A percentile compares a stretch with the other conserved stretches of the same genome.
Conservation (phyloP, 2,888 invertebrate species). For the Stenurella melanura region DNA sequence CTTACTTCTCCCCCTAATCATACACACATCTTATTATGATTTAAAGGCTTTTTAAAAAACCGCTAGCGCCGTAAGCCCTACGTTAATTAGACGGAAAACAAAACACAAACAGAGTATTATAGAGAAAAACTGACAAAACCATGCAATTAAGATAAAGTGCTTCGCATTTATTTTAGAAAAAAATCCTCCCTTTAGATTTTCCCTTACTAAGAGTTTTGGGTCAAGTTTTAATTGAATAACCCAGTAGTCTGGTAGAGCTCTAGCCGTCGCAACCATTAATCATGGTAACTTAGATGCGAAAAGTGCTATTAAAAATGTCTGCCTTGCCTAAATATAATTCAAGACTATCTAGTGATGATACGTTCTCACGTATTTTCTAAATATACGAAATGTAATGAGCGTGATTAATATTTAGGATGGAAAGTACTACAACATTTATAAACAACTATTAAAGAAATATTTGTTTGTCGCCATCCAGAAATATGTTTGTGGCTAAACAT, state of each 20-base stretch:
- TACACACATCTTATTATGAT: constrained; percentile 28
- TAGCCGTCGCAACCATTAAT: constrained; percentile 28
- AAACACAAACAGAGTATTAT: constrained; percentile 41
- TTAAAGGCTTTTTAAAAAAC: constrained; percentile 12
- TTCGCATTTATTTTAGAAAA: constrained; percentile 53
- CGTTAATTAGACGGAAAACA: constrained; percentile 43
- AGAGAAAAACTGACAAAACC: constrained; percentile 57
- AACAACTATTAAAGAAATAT: no score
- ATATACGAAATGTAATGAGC: background rate
- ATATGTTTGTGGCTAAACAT: no score
- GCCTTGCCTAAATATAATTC: constrained; percentile 22
- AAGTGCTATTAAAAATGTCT: constrained; percentile 41
- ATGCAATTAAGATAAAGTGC: constrained; percentile 59
- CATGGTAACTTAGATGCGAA: constrained; percentile 26
- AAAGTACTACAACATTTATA: background rate
- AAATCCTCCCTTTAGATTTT: constrained; percentile 48
- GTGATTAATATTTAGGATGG: background rate
- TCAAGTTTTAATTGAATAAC: constrained; percentile 60
- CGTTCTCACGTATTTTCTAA: background rate
- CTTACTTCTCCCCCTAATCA: constrained; percentile 19
- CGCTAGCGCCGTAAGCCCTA: background rate
- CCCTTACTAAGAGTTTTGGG: constrained; percentile 54
- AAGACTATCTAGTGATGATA: background rate
- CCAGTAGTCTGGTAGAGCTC: constrained; percentile 39
- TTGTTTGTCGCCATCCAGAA: no score